phyloP scores from a whole-genome alignment of 2,888 invertebrate genomes.

The Caradrina clavipalpis region DNA sequence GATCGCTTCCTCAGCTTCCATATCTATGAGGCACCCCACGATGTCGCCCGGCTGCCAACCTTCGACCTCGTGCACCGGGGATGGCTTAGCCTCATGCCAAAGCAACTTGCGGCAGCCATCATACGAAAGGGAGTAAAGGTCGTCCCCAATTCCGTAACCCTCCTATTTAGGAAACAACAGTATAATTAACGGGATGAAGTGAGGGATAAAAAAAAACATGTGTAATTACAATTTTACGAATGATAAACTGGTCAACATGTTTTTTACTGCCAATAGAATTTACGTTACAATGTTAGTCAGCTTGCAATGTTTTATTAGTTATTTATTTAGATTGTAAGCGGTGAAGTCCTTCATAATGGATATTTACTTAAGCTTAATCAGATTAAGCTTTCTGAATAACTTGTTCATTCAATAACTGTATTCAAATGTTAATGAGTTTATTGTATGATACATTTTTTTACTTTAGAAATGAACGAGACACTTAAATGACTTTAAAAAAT shows the following conservation, averaged over 20 bases:
- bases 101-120: constrained; percentile 97
- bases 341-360: neutral
- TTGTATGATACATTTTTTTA: neutral
- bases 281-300: neutral
- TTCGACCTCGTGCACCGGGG: constrained; percentile 90
- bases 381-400: neutral
- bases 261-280: neutral
- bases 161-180: constrained; percentile 90
- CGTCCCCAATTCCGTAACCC: constrained; percentile 98
- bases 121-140: constrained; percentile 96
- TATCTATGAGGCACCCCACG: constrained; percentile 96
- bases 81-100: constrained; percentile 96
- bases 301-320: neutral
- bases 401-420: neutral
- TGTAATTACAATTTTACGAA: constrained; percentile 6
- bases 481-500: no score
- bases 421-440: neutral
- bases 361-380: neutral
- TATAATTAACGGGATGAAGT: neutral
- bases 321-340: neutral
- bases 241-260: constrained; percentile 34
- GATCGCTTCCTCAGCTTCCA: constrained; percentile 93
- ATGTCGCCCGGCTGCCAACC: constrained; percentile 96
- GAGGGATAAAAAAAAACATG: neutral
- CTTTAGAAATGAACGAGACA: neutral